Conservation (phyloP, 2,113 vertebrate species). For the Salminus brasiliensis region DNA sequence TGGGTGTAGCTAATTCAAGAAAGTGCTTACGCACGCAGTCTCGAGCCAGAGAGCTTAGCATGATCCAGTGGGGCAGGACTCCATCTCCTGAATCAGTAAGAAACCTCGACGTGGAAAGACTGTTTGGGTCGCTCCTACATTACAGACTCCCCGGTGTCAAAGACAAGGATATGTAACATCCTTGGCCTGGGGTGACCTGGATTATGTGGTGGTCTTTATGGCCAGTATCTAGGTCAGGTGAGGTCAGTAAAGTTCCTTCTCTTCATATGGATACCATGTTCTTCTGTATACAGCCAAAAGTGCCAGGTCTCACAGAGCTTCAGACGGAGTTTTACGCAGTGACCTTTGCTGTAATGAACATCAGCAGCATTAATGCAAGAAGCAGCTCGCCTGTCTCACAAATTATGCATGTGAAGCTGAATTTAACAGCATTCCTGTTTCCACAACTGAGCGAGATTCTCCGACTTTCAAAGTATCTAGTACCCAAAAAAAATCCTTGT, state of each 20-base stretch:
- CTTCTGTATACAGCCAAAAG: conserved; percentile 13
- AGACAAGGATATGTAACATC: not conserved
- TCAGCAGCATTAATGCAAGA: not conserved
- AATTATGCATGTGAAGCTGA: not conserved
- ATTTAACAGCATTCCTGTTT: conserved; percentile 16
- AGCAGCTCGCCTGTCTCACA: not conserved
- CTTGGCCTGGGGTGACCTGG: not conserved
- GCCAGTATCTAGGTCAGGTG: not conserved
- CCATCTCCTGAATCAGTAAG: conserved; percentile 31
- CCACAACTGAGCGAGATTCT: not conserved
- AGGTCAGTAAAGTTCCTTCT: not conserved
- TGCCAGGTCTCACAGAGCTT: not conserved
- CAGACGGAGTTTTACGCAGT: not conserved
- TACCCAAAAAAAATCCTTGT: no score
- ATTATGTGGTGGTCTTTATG: no score
- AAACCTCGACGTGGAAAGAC: conserved; percentile 15
- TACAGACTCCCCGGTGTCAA: not conserved
- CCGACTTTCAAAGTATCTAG: no score
- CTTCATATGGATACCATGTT: not conserved
- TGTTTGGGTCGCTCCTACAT: conserved; percentile 1
- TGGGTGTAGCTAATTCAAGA: conserved; percentile 22
- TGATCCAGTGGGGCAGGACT: conserved; percentile 37
- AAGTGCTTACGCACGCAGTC: conserved; percentile 42
- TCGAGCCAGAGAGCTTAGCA: conserved; percentile 14
- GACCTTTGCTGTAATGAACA: conserved; percentile 2